A percentile compares a stretch with the other conserved stretches of the same genome.
Evolutionary conservation across 2,113 vertebrate species (phyloP).

Genomic region (Bujurquina vittata): DNA sequence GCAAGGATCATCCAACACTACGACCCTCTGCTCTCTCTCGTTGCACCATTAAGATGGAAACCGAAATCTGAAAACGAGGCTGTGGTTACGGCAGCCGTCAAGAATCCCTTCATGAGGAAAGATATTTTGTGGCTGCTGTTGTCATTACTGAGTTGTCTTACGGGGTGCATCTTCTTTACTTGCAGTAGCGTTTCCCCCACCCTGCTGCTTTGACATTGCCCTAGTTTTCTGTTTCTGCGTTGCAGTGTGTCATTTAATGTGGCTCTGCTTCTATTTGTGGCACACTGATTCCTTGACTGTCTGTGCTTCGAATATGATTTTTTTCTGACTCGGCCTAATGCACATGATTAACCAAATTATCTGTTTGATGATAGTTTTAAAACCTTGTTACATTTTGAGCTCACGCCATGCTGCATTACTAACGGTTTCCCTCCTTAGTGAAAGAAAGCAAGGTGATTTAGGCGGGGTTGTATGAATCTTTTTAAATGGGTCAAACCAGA

Average conservation of each 20-base stretch:
- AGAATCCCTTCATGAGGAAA: constrained; percentile 7
- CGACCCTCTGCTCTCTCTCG: not conserved
- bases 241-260: constrained; percentile 34
- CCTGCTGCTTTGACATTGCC: constrained; percentile 55
- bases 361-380: constrained; percentile 29
- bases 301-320: not conserved
- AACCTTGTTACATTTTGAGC: constrained; percentile 19
- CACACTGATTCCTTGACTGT: constrained; percentile 34
- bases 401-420: not conserved
- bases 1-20: not conserved
- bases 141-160: not conserved
- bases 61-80: constrained; percentile 13
- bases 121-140: constrained; percentile 7
- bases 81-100: constrained; percentile 31
- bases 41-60: not conserved
- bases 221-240: constrained; percentile 55
- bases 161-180: constrained; percentile 12
- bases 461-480: constrained; percentile 10
- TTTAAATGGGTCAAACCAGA: constrained; percentile 50
- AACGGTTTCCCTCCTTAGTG: not conserved
- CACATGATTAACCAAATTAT: constrained; percentile 44
- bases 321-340: not conserved
- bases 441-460: constrained; percentile 15
- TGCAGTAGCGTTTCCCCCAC: constrained; percentile 8
- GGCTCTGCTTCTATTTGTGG: constrained; percentile 39